phyloP scores from a whole-genome alignment of 2,797 vertebrate species.

The Cynopterus sphinx region DNA sequence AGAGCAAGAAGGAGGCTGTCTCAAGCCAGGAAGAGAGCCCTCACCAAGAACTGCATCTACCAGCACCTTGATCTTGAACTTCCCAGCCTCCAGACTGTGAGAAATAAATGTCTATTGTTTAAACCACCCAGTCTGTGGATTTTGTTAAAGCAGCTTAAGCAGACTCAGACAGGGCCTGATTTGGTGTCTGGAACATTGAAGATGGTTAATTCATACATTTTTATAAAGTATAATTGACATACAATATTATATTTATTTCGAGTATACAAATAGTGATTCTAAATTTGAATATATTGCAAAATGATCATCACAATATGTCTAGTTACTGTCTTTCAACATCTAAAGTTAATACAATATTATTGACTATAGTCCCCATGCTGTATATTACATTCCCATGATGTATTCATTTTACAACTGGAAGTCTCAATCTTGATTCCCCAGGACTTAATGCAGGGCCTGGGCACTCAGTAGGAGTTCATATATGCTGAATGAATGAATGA shows the following conservation, averaged over 20 bases:
- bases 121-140: not conserved
- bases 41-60: not conserved
- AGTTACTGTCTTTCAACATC: not conserved
- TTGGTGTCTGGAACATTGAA: not conserved
- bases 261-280: not conserved
- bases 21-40: not conserved
- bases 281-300: not conserved
- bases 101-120: not conserved
- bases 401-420: not conserved
- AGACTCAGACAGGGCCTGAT: not conserved
- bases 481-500: too few species aligned
- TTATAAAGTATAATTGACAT: not conserved
- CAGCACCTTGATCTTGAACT: not conserved
- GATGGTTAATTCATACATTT: not conserved
- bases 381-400: not conserved
- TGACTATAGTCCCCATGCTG: not conserved
- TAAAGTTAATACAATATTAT: not conserved
- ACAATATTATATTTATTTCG: not conserved
- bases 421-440: not conserved
- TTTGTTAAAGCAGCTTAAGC: not conserved
- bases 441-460: too few species aligned
- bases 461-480: too few species aligned
- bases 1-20: not conserved
- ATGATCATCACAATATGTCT: not conserved
- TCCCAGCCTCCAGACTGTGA: not conserved